Percentiles rank a stretch among this genome's conserved stretches.
Conservation (phyloP, 2,888 invertebrate species). For the Troides helena region DNA sequence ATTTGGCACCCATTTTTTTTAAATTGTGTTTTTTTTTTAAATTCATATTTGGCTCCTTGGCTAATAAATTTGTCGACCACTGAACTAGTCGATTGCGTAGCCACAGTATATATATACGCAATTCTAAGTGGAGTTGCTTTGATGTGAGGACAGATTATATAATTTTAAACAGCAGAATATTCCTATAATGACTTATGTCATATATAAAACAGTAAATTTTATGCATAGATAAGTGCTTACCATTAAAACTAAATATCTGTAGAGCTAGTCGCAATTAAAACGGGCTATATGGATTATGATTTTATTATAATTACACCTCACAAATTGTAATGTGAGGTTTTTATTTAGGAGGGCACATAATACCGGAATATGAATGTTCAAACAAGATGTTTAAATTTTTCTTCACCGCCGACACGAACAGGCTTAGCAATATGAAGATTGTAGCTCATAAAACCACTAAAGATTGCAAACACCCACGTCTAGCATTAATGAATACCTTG, state of each 20-base stretch:
- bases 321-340: background rate
- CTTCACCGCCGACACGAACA: background rate
- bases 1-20: too few species aligned
- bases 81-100: too few species aligned
- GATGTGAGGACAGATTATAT: background rate
- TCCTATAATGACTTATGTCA: background rate
- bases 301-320: background rate
- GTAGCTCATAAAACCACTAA: background rate
- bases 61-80: too few species aligned
- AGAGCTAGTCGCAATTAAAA: background rate
- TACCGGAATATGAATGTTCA: background rate
- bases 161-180: background rate
- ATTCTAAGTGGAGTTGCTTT: background rate
- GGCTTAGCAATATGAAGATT: background rate
- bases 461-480: background rate
- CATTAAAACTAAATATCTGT: background rate
- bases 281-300: too few species aligned
- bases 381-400: background rate
- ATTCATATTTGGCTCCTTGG: too few species aligned
- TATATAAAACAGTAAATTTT: background rate
- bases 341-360: background rate
- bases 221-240: background rate
- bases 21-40: too few species aligned
- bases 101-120: background rate
- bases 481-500: conserved; percentile 17